Base-by-base conservation (phyloP, 2,888 invertebrate genomes). In the Acleris literana region DNA sequence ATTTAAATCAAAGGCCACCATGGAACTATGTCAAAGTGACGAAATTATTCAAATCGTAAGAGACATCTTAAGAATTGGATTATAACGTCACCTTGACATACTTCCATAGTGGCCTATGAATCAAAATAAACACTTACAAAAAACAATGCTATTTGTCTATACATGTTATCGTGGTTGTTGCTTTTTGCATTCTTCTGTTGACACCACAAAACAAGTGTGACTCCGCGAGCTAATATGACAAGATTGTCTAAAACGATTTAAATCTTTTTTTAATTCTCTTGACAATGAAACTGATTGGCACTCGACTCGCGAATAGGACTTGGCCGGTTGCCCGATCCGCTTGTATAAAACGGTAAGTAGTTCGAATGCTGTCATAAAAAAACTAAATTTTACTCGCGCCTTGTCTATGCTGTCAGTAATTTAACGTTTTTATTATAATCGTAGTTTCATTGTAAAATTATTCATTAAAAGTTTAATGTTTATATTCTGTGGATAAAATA, bases 201-300 rank as follows among this genome's bases (percentile, higher is more conserved):
- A 13, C 33, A 49, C 6, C 46, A 29, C 29, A 6, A 13, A 20
- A 49, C 49, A 59, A 9, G 22, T 29, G 49, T 33, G 17, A 49
- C 7, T 46, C n/a, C 4, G 44, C 16, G n/a, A 44, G n/a, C 5
- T 11, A 18, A 7, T 18, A 11, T 49, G 43, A 56, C 43, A 22
- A 20, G 39, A 48, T 17, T 64, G 25, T 64, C 29, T 54, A 18
- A 20, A 55, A 22, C 44, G 55, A 55, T 46, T 54, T 13, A 29
- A 18, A 44, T 58, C 56, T 70, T 77, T 69, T 59, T 20, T 49
- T 51, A 49, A 64, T 62, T 58, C 63, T 64, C 20, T 67, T 72
- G 75, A 74, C 71, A 76, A 74, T 75, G 64, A 64, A 61, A 76
- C 70, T 63, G 68, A 74, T 73, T 54, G 22, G 25, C 49, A 29